A percentile compares a stretch with the other conserved stretches of the same genome.
phyloP scores from a whole-genome alignment of 2,797 vertebrate genomes.

The Salarias fasciatus region DNA sequence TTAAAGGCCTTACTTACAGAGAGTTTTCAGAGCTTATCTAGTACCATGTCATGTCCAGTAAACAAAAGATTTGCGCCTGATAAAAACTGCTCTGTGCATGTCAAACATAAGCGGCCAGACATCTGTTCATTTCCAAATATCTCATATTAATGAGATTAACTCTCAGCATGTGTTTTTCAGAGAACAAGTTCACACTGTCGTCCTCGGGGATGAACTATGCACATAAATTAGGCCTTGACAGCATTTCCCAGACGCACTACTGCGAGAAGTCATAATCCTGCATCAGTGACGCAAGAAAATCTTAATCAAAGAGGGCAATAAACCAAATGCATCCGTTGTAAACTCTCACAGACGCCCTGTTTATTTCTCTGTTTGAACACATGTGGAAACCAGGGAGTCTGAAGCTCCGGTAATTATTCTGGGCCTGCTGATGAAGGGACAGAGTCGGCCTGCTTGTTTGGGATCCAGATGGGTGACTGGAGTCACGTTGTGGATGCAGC shows the following conservation, averaged over 20 bases:
- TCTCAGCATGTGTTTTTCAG: neutral
- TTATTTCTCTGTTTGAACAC: neutral
- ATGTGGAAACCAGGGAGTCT: neutral
- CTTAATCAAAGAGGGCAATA: neutral
- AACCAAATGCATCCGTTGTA: neutral
- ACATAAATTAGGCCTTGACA: constrained; percentile 12
- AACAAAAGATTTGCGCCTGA: neutral
- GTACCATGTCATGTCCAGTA: no score
- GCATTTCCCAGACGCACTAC: constrained; percentile 6
- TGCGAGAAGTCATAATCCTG: neutral
- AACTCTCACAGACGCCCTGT: neutral
- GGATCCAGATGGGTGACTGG: constrained; percentile 21
- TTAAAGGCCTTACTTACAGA: no score
- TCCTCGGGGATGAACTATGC: constrained; percentile 24
- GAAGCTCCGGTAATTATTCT: constrained; percentile 22
- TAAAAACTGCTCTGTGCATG: neutral
- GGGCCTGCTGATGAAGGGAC: constrained; percentile 36
- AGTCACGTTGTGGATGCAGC: constrained; percentile 20
- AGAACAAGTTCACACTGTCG: constrained; percentile 25
- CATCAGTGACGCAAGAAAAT: neutral
- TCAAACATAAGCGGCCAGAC: neutral
- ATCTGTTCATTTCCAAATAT: constrained; percentile 1
- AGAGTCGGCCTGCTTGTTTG: neutral
- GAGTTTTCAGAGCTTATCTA: no score
- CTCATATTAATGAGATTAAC: no score